phyloP scores from a whole-genome alignment of 92 coral and sea anemone genomes.

The Chrysogorgia sp. region DNA sequence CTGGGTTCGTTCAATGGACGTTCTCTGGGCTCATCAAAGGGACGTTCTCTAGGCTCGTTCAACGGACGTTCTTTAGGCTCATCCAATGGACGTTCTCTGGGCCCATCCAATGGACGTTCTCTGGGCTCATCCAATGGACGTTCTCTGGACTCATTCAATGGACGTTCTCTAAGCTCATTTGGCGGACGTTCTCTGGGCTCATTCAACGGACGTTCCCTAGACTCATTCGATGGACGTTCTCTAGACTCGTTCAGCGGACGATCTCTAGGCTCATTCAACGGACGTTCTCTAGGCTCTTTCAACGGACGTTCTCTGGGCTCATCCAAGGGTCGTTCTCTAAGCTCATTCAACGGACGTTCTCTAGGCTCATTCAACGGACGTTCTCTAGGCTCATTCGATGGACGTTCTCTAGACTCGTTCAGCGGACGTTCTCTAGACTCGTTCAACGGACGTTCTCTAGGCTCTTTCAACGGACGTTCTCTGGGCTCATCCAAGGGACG shows the following conservation, averaged over 20 bases:
- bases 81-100: constrained; percentile 66
- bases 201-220: constrained; percentile 69
- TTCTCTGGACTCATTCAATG: constrained; percentile 65
- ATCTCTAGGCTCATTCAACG: constrained; percentile 68
- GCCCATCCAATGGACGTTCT: constrained; percentile 69
- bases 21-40: constrained; percentile 68
- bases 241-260: constrained; percentile 65
- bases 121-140: constrained; percentile 75
- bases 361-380: constrained; percentile 67
- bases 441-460: constrained; percentile 66
- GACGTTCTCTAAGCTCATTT: constrained; percentile 65
- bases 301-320: constrained; percentile 64
- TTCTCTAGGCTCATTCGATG: constrained; percentile 67
- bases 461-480: constrained; percentile 68
- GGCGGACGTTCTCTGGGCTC: constrained; percentile 73
- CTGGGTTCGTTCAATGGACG: constrained; percentile 68
- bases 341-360: constrained; percentile 72
- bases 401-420: too few relatives aligned
- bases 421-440: constrained; percentile 76
- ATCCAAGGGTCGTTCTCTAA: constrained; percentile 70
- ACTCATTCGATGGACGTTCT: constrained; percentile 71
- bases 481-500: too few relatives aligned
- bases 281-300: constrained; percentile 75
- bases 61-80: constrained; percentile 75
- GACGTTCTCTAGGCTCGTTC: constrained; percentile 72